Evolutionary conservation across 53 echinoderm and acorn worm species (phyloP), one percentile per base, ranked within the genome.

Genomic region (Temnopleurus reevesii): DNA sequence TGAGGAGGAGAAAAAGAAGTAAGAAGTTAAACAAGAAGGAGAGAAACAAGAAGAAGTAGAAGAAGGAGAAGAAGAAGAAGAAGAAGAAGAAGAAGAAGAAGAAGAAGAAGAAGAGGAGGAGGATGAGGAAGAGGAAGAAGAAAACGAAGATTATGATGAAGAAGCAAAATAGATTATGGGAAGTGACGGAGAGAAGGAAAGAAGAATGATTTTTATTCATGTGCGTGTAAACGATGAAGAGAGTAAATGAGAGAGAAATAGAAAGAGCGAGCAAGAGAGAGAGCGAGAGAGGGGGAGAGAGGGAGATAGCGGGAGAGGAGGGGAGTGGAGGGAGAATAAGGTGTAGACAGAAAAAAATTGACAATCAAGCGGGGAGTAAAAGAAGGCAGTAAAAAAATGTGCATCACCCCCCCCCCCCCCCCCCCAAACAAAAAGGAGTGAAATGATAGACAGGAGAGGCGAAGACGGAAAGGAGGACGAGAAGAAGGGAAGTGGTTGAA

Each of bases 61-160:
- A 57, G 25, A 58, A 44, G 41, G 8, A 53, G 43, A 36, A 53
- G 59, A 54, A 41, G 58, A 53, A 38, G 58, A 53, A 38, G 58
- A 53, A 38, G 58, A 53, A 41, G 41, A 25, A 41, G 41, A 85
- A 41, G 59, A 31, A 41, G 59, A 85, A 53, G 59, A 54, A 53
- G 41, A 59, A 53, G 59, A 54, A 53, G 59, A 85, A 53, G 59
- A 30, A 53, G 59, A 85, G 28, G 59, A 54, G 28, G 59, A 85
- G 23, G 59, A 54, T 10, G 38, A 59, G 10, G 38, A 30, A 24
- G 59, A 85, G 23, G 38, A 54, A 24, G 41, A 59, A 24, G 59
- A 54, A 53, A 0, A 59, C 26, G 59, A 65, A 65, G 36, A 35
- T 4, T 29, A 65, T 30, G 35, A 65, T 12, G 35, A 33, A 34